Percentiles rank a stretch among this genome's conserved stretches.
Conservation (phyloP, 2,113 vertebrate species). For the Trachemys scripta region DNA sequence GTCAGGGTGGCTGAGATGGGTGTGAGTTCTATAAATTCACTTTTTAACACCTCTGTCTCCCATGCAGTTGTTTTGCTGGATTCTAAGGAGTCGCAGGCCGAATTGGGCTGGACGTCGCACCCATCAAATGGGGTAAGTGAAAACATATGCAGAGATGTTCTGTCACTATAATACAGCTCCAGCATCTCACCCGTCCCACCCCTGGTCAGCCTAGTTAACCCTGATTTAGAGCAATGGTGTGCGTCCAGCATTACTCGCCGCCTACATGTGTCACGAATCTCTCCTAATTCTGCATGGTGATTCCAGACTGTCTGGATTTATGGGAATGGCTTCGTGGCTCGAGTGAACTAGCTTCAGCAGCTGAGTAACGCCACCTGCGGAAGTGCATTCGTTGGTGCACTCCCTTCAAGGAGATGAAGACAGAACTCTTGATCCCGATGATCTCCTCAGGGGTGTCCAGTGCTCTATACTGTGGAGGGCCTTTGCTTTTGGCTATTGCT, state of each 20-base stretch:
- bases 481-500: no score
- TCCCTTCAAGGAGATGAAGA: neutral
- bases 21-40: fast-evolving
- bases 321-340: neutral
- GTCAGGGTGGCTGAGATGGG: neutral
- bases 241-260: neutral
- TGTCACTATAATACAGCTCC: neutral
- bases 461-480: neutral
- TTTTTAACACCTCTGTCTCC: neutral
- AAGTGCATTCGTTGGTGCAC: neutral
- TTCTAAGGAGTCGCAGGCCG: constrained; percentile 96
- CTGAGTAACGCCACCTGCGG: neutral
- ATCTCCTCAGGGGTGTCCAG: neutral
- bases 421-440: neutral
- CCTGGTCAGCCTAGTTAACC: neutral
- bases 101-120: constrained; percentile 94
- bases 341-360: neutral
- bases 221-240: neutral
- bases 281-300: neutral
- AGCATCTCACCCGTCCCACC: neutral
- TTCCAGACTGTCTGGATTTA: neutral
- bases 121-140: constrained; percentile 91
- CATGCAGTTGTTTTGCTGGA: constrained; percentile 91
- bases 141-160: neutral
- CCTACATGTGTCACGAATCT: neutral